Base-by-base conservation (phyloP, 2,797 vertebrate genomes). In the Myripristis jacobus region DNA sequence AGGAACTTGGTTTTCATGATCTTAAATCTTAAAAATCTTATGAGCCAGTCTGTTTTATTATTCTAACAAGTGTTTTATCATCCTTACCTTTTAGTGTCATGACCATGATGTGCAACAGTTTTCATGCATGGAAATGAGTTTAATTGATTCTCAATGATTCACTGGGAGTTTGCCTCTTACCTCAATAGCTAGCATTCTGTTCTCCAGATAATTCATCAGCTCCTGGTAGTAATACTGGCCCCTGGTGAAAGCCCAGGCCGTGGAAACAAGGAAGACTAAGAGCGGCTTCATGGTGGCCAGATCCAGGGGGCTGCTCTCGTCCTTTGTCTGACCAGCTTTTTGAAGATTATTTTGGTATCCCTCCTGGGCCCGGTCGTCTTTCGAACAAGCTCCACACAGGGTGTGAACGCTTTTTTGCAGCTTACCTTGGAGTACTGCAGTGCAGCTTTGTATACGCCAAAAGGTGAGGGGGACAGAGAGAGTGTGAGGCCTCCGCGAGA, bases 191-290 rank as follows among this genome's bases (percentile, higher is more conserved):
- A 93, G 87, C 80, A 99, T 90, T 66, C 97, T 94, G 79, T 95
- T 95, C 89, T 99, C 97, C 92, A 99, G 94, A 85, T 99, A 99
- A 85, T 98, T 97, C 95, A 98, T 94, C 75, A 98, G 93, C 18
- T 95, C 94, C 86, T 96, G 95, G 92, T 97, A 96, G 92, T 96
- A 94, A 87, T 96, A 92, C 93, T 97, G 94, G 61, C 91, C 88
- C 73, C 75, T 65, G 18, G 88, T 85, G 70, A 93, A 79, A 80
- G 94, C 87, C 72, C 96, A 91, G 59, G 92, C 68, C 48, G 92
- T 66, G 59, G 94, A 79, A 65, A 96, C 82, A 50, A 97, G 83
- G 70, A 94, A 80, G 54, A 90, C 82, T 72, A 93, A 92, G 92
- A 94, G 91, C 70, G 65, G 86, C 89, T 88, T 87, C 93, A 92